Base-by-base conservation (phyloP, 2,113 vertebrate genomes). In the Pipra filicauda region DNA sequence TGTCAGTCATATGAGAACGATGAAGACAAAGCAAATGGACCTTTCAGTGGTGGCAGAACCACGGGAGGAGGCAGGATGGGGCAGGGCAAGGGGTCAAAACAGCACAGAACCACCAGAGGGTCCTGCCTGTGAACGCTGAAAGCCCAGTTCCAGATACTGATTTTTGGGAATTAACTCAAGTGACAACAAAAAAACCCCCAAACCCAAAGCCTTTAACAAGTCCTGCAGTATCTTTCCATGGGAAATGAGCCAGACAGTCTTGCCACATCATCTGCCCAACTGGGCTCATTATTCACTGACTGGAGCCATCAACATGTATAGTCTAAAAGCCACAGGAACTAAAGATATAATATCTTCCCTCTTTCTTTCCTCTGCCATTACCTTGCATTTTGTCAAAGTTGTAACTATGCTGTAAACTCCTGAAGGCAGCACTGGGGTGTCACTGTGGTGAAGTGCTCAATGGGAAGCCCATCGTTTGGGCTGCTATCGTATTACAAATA, bases 321-420 rank as follows among this genome's bases (percentile, higher is more conserved):
- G 72, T 17, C 3, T 0, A 84, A 91, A 93, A 67, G 2, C 30
- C 54, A 91, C 35, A 22, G 15, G 19, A 67, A 59, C 9, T n/a
- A 9, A 39, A 87, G 52, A 72, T 19, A 64, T 4, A 48, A 19
- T 39, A 5, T 37, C 41, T n/a, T 64, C 61, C 15, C 37, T 44
- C 37, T n/a, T 66, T 26, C 52, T 46, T 51, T 48, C 39, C 70
- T 46, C 67, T 73, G 62, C 5, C 41, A 8, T 15, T 57, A 35
- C n/a, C 21, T 61, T 61, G 62, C 15, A 13, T 62, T 77, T 83
- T 62, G 75, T 33, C 83, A 41, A 61, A 54, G n/a, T 43, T 70
- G 46, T 31, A 52, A 54, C 17, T 3, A 44, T 1, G 17, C n/a
- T 2, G 0, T 1, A 17, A 81, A 21, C 16, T 51, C 85, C 2